A percentile compares a stretch with the other conserved stretches of the same genome.
phyloP scores from a whole-genome alignment of 2,888 invertebrate genomes.

The Drosophila sordidapex region DNA sequence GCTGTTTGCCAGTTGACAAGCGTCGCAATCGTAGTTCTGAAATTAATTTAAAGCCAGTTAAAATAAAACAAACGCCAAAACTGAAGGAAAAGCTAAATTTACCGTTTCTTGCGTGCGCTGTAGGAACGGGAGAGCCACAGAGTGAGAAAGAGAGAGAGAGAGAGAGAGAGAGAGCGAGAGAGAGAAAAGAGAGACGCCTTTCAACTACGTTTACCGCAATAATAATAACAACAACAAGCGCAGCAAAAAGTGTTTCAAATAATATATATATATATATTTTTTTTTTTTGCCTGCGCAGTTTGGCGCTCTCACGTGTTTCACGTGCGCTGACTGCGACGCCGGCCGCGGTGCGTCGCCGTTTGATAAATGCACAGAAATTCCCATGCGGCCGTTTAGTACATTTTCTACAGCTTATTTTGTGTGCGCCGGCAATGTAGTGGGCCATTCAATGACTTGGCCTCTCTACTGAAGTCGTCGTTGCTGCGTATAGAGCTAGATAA shows the following conservation, averaged over 20 bases:
- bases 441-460: slow-evolving; percentile 44
- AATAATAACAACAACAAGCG: slow-evolving; percentile 37
- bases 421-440: slow-evolving; percentile 48
- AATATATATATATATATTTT: slow-evolving; percentile 17
- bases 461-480: slow-evolving; percentile 22
- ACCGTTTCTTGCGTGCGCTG: slow-evolving; percentile 33
- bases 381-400: slow-evolving; percentile 74
- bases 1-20: slow-evolving; percentile 65
- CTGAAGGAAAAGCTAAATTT: slow-evolving; percentile 26
- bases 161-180: slow-evolving; percentile 10
- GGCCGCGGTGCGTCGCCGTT: slow-evolving; percentile 46
- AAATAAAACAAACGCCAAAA: slow-evolving; percentile 23
- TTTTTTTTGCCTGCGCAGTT: slow-evolving; percentile 62
- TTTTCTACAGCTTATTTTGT: slow-evolving; percentile 61
- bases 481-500: slow-evolving; percentile 22
- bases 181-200: slow-evolving; percentile 15
- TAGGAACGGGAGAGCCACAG: slow-evolving; percentile 1
- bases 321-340: slow-evolving; percentile 57
- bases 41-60: slow-evolving; percentile 25
- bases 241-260: slow-evolving; percentile 47
- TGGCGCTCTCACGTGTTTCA: slow-evolving; percentile 64
- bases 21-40: slow-evolving; percentile 28
- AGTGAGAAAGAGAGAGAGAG: slow-evolving; percentile 2
- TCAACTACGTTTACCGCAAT: slow-evolving; percentile 43
- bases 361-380: slow-evolving; percentile 75